Base-by-base conservation (phyloP, 2,888 invertebrate species). In the Mythimna impura region DNA sequence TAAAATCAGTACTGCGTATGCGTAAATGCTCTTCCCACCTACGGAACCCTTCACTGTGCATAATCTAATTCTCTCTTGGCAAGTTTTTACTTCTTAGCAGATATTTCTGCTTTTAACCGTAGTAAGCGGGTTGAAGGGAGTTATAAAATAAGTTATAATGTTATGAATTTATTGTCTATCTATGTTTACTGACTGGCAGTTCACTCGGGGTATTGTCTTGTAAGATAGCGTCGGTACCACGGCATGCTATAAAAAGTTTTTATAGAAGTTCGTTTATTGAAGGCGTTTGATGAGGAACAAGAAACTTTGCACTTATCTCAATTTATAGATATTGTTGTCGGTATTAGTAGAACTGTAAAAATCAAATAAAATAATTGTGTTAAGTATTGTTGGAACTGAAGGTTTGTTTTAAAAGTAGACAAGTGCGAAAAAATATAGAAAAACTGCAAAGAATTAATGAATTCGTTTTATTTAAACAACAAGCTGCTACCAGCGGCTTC, bases 81-180 rank as follows among this genome's bases (percentile, higher is more conserved):
- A 22, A 40, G 36, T 40, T 61, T 40, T 22, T 40, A 22, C 22
- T 61, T 61, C 14, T 40, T 3, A 57, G 40, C 64, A 58, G 66
- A 60, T 54, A 70, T 64, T 78, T 73, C 43, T 58, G 22, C 60
- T 47, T 61, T 50, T 63, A 78, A 79, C 70, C 75, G 55, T 20
- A 20, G 52, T 36, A 58, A 68, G 76, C 57, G 40, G 34, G 76
- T 62, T 64, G 71, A 66, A 68, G 63, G 54, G 55, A 62, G 55
- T 52, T 54, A 36, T 50, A 50, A n/a, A 61, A 68, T 62, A 76
- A 72, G 57, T 80, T 65, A 62, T 65, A 62, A 76, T 67, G 50
- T 71, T 55, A 71, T 67, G 40, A 61, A 67, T 71, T 54, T 71
- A 54, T 76, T 64, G 54, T 66, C n/a, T 30, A 20, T 54, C 43